Base-by-base conservation (phyloP, 2,113 vertebrate species). In the Sinocyclocheilus rhinocerous region DNA sequence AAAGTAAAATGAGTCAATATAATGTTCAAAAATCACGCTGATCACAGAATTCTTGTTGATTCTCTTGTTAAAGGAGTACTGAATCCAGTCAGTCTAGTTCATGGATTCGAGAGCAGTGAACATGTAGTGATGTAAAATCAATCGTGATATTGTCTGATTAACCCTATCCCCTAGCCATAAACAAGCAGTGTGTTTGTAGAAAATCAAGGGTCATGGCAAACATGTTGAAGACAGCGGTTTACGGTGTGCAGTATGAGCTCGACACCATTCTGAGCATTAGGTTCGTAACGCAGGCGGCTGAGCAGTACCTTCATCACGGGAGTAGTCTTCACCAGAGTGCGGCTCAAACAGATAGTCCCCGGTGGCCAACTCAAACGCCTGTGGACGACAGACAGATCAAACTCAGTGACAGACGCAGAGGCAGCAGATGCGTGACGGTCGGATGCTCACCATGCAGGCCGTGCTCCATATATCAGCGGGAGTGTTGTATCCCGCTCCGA, bases 401-500 rank as follows among this genome's bases (percentile, higher is more conserved):
- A 50, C n/a, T 65, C 15, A 39, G 10, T 9, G 4, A 72, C 69
- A 39, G 18, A 39, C 18, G 20, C 6, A 6, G 16, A 42, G 42
- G 26, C 13, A 1, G 24, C 63, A 24, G 63, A 15, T 12, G 10
- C 4, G 1, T 6, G 69, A 0, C 18, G 15, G 15, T 8, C 10
- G 6, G 15, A 42, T 33, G 36, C 96, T 96, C 94, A 99, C 98
- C 98, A 99, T 99, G 94, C 98, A 99, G 2, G 98, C 98, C 6
- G 98, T 99, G 86, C 98, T 99, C 98, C 98, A 99, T 86, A 99
- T 98, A 93, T 99, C 98, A 88, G 98, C 98, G 70, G 98, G 98
- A 5, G 97, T 98, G 85, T 97, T 98, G 94, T 99, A 99, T 70
- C 98, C 98, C 0, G 98, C 97, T 92, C 98, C 98, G 92, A 99